These are phyloP conservation scores for Falco biarmicus DNA, from an alignment of 2,797 vertebrate genomes.

Conservation along the genomic window DNA sequence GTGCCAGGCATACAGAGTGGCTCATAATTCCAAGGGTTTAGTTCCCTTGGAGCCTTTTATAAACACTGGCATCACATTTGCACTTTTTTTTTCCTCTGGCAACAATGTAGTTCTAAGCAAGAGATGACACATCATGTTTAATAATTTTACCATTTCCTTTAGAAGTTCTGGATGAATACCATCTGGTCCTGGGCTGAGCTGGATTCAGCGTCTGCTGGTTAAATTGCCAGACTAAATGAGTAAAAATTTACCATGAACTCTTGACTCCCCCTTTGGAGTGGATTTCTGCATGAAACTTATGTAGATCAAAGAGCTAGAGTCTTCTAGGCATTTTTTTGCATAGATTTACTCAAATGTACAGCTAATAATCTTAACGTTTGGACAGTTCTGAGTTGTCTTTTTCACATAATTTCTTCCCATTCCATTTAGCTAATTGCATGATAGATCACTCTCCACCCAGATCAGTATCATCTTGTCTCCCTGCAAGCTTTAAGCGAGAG, in stretches of 20 bases:
- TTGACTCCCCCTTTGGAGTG: slow-evolving; percentile 31
- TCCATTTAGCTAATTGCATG: not conserved
- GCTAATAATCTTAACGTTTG: not conserved
- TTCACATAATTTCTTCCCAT: not conserved
- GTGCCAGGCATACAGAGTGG: not conserved
- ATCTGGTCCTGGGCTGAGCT: slow-evolving; percentile 39
- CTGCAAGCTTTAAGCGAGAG: not conserved
- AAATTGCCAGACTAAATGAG: slow-evolving; percentile 34
- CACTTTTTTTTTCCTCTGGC: not conserved
- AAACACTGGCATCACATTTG: not conserved
- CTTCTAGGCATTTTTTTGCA: not conserved
- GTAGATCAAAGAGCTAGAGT: not conserved
- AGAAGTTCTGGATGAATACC: slow-evolving; percentile 49
- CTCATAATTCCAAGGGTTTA: not conserved
- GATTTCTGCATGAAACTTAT: not conserved
- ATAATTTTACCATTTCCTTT: slow-evolving; percentile 64
- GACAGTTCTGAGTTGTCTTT: not conserved
- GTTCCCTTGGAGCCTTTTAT: not conserved
- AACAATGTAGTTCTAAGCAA: not conserved
- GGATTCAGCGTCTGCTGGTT: slow-evolving; percentile 31
- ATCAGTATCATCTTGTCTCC: not conserved
- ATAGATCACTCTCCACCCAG: not conserved
- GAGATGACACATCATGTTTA: slow-evolving; percentile 9
- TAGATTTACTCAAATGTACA: not conserved
- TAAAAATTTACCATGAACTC: slow-evolving; percentile 47